Evolutionary conservation across 2,888 invertebrate genomes (phyloP), one percentile per base, ranked within the genome.

Genomic region (Ophion obscuratus): DNA sequence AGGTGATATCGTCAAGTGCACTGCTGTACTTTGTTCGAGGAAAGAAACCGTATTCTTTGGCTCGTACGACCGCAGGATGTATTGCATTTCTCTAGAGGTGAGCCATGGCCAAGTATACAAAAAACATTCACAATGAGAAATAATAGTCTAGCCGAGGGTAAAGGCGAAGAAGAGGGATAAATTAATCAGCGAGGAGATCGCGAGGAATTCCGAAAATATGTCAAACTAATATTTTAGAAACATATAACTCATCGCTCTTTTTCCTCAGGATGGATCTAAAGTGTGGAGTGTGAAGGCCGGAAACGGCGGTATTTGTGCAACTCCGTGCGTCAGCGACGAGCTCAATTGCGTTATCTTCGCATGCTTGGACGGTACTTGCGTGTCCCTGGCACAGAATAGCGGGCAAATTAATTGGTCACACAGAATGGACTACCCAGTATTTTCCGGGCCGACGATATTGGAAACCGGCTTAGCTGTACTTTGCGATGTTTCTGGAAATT

Each of bases 41-140:
- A 92, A 92, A 27, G 94, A 94, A 47, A 90, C 94, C 17, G 92
- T 97, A 36, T 96, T 96, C 90, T 94, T 97, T 90, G 97, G 97
- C 40, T 96, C 97, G 0, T 97, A 97, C 91, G 97, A 97, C 92
- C 96, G 96, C 80, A 92, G 94, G 88, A 90, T 97, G 5, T 96
- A 97, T 91, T 96, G 96, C 87, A 92, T 97, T 78, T 94, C 95
- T 91, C 87, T 94, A 66, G 85, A 93, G 94, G 97, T 96, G 94
- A 90, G 92, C 90, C 61, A 14, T 85, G 81, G 76, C 64, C 76
- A 24, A 3, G 24, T 20, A 17, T 27, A 27, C 4, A 20, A 47
- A 70, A 47, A 3, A 9, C 24, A 7, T 40, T 40, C 6, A 9
- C 9, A 20, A 81, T 79, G 59, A 70, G 76, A 76, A 71, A 66